Evolutionary conservation across 2,113 vertebrate species (phyloP).

Genomic region (Elgaria multicarinata): DNA sequence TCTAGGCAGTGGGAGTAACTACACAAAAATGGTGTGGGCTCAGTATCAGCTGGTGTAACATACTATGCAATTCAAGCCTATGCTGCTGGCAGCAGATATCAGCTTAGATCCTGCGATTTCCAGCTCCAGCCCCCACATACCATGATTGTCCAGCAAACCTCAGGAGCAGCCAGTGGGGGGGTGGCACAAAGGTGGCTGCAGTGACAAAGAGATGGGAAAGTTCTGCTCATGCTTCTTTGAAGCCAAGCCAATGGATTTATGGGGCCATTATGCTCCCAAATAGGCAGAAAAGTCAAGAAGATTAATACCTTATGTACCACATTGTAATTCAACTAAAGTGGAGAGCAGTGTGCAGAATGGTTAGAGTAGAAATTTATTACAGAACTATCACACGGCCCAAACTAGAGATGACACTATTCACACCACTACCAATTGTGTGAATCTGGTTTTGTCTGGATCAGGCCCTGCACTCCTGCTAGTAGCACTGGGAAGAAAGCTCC

Average conservation of each 20-base stretch:
- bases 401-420: not conserved
- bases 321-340: not conserved
- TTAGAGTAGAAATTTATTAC: not conserved
- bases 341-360: not conserved
- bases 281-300: not conserved
- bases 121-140: not conserved
- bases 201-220: not conserved
- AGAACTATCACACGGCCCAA: not conserved
- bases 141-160: not conserved
- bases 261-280: not conserved
- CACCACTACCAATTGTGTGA: not conserved
- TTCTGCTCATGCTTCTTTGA: not conserved
- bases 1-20: not conserved
- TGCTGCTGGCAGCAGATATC: not conserved
- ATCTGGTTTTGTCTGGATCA: not conserved
- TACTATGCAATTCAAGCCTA: not conserved
- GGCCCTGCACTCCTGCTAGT: not conserved
- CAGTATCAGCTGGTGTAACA: not conserved
- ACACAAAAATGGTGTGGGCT: not conserved
- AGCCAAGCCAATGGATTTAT: not conserved
- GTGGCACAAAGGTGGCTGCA: not conserved
- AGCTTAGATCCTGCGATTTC: not conserved
- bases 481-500: not conserved
- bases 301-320: not conserved
- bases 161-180: not conserved